These are phyloP conservation scores for Phylloscopus collybita DNA, from an alignment of 2,797 vertebrate genomes.

Conservation along the genomic window DNA sequence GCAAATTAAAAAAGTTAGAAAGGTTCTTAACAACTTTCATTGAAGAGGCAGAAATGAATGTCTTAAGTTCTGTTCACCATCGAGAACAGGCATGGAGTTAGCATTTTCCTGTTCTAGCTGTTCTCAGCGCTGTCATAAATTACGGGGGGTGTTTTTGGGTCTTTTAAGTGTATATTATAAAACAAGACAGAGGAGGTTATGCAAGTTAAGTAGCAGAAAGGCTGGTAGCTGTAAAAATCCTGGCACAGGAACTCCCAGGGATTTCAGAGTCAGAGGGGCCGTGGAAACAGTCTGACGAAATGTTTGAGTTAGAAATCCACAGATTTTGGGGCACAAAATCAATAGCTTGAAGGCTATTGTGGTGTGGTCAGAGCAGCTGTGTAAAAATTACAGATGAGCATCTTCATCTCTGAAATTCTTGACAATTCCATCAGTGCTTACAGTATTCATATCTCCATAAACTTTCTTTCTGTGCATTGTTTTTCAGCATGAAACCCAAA, in stretches of 20 bases:
- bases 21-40: background rate
- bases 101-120: background rate
- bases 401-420: background rate
- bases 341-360: background rate
- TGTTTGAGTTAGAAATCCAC: background rate
- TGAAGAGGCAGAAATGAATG: background rate
- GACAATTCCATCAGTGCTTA: background rate
- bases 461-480: background rate
- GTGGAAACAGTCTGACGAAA: background rate
- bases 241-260: background rate
- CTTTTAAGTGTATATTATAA: background rate
- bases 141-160: background rate
- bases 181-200: background rate
- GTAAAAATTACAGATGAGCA: background rate
- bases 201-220: background rate
- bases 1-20: background rate
- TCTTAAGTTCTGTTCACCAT: background rate
- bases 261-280: background rate
- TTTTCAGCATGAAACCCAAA: background rate
- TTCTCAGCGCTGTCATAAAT: background rate
- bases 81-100: background rate
- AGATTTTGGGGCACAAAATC: background rate
- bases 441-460: background rate
- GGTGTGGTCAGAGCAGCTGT: background rate
- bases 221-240: background rate